phyloP scores from a whole-genome alignment of 2,113 vertebrate genomes.

The Psilopogon haemacephalus region DNA sequence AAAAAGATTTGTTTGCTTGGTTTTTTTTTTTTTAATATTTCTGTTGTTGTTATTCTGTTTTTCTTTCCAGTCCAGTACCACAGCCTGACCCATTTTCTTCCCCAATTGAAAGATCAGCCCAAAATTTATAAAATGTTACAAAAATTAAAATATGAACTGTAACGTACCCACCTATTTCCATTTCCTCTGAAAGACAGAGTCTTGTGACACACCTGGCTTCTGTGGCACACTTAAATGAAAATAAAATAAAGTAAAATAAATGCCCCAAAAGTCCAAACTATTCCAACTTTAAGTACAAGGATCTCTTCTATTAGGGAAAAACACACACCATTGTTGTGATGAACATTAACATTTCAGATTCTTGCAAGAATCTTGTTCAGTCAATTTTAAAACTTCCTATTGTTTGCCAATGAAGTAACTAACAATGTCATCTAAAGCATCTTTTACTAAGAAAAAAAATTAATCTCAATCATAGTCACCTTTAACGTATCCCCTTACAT shows the following conservation, averaged over 20 bases:
- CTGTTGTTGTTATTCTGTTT: background rate
- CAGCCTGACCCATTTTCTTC: background rate
- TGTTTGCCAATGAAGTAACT: background rate
- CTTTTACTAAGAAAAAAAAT: background rate
- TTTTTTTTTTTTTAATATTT: too few relatives aligned
- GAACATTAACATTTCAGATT: background rate
- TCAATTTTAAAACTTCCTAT: background rate
- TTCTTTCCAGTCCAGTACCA: background rate
- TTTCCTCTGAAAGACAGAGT: background rate
- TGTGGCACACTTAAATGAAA: background rate
- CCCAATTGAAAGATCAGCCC: background rate
- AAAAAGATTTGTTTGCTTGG: background rate
- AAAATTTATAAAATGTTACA: background rate
- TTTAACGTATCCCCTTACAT: background rate
- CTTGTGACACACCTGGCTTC: background rate
- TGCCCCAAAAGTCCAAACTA: background rate
- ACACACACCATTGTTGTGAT: background rate
- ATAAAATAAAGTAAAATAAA: background rate
- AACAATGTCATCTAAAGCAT: background rate
- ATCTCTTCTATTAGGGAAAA: background rate
- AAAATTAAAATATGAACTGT: background rate
- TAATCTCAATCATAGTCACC: too few relatives aligned
- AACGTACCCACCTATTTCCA: background rate
- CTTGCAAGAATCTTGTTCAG: background rate
- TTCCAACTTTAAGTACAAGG: background rate